phyloP scores from a whole-genome alignment of 2,888 invertebrate species.

The Brachynemurus nebulosus region DNA sequence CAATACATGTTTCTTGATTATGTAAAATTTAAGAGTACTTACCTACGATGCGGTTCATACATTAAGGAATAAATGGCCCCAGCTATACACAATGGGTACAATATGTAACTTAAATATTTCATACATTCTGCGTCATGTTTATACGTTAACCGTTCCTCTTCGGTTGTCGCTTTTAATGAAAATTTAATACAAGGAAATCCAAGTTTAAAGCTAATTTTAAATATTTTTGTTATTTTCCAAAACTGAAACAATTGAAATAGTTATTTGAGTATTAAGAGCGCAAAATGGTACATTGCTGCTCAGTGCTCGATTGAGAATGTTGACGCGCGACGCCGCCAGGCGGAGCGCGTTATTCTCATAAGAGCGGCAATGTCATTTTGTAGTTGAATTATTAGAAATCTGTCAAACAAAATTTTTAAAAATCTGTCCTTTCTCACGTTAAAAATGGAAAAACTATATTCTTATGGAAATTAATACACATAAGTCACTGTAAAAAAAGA shows the following conservation, averaged over 20 bases:
- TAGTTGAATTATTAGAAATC: too few species aligned
- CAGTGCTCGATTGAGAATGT: too few species aligned
- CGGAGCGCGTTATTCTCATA: too few species aligned
- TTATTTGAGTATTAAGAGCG: too few species aligned
- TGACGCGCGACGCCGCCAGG: too few species aligned
- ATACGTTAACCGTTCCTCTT: constrained; percentile 67
- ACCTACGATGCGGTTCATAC: constrained; percentile 92
- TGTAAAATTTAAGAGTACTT: constrained; percentile 12
- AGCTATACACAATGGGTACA: constrained; percentile 75
- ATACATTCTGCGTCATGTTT: constrained; percentile 85
- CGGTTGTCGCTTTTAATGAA: constrained; percentile 30
- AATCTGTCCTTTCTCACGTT: too few species aligned
- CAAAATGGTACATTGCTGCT: too few species aligned
- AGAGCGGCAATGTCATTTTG: too few species aligned
- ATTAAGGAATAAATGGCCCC: constrained; percentile 87
- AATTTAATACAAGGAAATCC: constrained; percentile 29
- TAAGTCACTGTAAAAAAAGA: too few species aligned
- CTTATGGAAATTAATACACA: too few species aligned
- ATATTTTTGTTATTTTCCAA: constrained; percentile 92
- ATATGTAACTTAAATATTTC: constrained; percentile 75
- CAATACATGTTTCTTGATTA: not conserved
- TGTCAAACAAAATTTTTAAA: too few species aligned
- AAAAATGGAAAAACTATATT: too few species aligned
- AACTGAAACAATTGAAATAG: constrained; percentile 38
- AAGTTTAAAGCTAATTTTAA: constrained; percentile 43